A percentile compares a stretch with the other conserved stretches of the same genome.
phyloP scores from a whole-genome alignment of 2,797 vertebrate genomes.

The Bradypus variegatus region DNA sequence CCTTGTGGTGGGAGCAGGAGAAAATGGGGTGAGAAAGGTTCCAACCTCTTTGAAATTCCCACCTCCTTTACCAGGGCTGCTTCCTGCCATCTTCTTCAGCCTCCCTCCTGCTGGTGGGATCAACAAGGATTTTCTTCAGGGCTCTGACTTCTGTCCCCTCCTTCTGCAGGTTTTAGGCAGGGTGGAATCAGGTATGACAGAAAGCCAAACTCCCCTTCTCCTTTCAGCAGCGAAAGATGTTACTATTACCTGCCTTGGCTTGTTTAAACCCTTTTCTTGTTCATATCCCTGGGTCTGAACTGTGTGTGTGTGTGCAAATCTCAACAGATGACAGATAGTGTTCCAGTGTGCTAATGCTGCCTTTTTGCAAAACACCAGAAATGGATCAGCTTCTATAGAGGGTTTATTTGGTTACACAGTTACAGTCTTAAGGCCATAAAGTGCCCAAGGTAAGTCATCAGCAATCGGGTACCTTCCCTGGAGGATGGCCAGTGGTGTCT shows the following conservation, averaged over 20 bases:
- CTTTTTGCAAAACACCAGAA: too few relatives aligned
- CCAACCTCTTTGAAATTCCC: neutral
- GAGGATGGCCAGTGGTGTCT: too few relatives aligned
- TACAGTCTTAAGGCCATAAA: too few relatives aligned
- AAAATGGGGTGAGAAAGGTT: neutral
- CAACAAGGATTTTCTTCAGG: too few relatives aligned
- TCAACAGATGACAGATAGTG: too few relatives aligned
- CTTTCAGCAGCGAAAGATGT: neutral
- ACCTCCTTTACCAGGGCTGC: neutral
- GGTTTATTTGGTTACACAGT: too few relatives aligned
- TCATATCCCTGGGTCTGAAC: neutral
- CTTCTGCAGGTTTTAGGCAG: neutral
- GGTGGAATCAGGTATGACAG: neutral
- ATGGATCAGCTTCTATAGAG: too few relatives aligned
- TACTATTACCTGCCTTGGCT: neutral
- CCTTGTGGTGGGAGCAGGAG: neutral
- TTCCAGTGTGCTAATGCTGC: too few relatives aligned
- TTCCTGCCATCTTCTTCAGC: neutral
- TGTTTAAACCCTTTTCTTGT: neutral
- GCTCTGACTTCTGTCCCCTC: neutral
- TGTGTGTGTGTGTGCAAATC: too few relatives aligned
- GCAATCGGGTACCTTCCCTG: too few relatives aligned
- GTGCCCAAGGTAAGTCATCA: too few relatives aligned
- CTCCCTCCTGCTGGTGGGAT: neutral
- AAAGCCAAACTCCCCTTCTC: neutral